Evolutionary conservation across 2,797 vertebrate species (phyloP).

Genomic region (Lophius americanus): DNA sequence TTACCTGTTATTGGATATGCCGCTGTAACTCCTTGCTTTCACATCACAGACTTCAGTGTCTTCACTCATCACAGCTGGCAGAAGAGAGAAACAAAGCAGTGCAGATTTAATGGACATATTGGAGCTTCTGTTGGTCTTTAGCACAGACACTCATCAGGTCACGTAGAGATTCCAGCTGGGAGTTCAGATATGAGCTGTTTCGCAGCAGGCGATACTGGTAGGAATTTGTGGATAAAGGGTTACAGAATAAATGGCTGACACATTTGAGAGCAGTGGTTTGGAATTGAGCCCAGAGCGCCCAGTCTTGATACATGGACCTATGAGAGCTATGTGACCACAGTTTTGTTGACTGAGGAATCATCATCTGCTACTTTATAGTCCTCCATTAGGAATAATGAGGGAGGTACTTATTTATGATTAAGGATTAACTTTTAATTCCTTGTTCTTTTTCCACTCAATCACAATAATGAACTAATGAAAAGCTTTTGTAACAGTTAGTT

Average conservation of each 20-base stretch:
- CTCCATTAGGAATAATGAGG: too few species aligned
- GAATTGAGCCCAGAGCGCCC: too few species aligned
- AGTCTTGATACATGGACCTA: too few species aligned
- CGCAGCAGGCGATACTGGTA: background rate
- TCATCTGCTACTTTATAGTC: too few species aligned
- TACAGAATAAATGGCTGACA: background rate
- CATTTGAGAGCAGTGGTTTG: too few species aligned
- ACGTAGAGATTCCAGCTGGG: slow-evolving; percentile 8
- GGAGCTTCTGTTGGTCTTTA: slow-evolving; percentile 6
- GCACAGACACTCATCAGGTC: background rate
- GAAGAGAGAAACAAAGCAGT: slow-evolving; percentile 8
- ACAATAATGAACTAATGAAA: too few species aligned
- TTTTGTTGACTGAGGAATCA: background rate
- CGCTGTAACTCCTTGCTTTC: slow-evolving; percentile 64
- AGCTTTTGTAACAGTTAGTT: too few species aligned
- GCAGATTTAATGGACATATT: background rate
- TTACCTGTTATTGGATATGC: slow-evolving; percentile 69
- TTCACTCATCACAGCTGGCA: slow-evolving; percentile 50
- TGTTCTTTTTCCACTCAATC: too few species aligned
- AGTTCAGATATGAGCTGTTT: slow-evolving; percentile 10
- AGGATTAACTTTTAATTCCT: too few species aligned
- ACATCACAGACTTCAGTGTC: slow-evolving; percentile 36
- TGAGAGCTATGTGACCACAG: background rate
- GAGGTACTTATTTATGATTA: background rate
- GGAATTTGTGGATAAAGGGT: background rate